phyloP scores from a whole-genome alignment of 2,797 vertebrate genomes.

The Labroides dimidiatus region DNA sequence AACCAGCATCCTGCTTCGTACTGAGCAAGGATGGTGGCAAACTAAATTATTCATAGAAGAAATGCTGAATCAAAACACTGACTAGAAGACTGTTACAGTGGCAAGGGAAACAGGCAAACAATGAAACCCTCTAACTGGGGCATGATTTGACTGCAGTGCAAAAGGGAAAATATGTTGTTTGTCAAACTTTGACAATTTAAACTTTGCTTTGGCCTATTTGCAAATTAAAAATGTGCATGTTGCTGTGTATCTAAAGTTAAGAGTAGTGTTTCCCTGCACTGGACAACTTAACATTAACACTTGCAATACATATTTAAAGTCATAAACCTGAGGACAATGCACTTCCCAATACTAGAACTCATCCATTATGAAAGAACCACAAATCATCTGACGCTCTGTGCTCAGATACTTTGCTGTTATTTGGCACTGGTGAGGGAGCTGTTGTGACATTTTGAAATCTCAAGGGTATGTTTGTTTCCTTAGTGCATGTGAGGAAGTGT shows the following conservation, averaged over 20 bases:
- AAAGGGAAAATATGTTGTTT: not conserved
- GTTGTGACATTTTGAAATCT: slow-evolving; percentile 72
- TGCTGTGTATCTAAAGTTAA: not conserved
- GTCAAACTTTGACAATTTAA: not conserved
- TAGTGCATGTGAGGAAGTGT: slow-evolving; percentile 9
- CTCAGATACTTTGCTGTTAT: slow-evolving; percentile 24
- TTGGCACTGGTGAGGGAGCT: slow-evolving; percentile 35
- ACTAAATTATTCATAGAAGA: slow-evolving; percentile 9
- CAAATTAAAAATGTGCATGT: not conserved
- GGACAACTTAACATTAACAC: no score
- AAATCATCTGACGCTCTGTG: slow-evolving; percentile 12
- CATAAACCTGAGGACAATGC: not conserved
- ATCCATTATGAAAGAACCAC: not conserved
- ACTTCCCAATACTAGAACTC: not conserved
- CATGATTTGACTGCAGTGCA: not conserved
- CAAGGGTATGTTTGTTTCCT: slow-evolving; percentile 47
- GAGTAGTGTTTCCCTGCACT: not conserved
- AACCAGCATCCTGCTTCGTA: not conserved
- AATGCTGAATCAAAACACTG: slow-evolving; percentile 3
- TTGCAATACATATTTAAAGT: not conserved
- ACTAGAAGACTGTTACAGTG: not conserved
- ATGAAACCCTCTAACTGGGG: not conserved
- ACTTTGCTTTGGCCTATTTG: not conserved
- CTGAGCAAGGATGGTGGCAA: not conserved
- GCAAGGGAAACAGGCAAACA: not conserved